Evolutionary conservation across 92 coral and sea anemone genomes (phyloP).

Genomic region (Hydrozoanthus gracilis): DNA sequence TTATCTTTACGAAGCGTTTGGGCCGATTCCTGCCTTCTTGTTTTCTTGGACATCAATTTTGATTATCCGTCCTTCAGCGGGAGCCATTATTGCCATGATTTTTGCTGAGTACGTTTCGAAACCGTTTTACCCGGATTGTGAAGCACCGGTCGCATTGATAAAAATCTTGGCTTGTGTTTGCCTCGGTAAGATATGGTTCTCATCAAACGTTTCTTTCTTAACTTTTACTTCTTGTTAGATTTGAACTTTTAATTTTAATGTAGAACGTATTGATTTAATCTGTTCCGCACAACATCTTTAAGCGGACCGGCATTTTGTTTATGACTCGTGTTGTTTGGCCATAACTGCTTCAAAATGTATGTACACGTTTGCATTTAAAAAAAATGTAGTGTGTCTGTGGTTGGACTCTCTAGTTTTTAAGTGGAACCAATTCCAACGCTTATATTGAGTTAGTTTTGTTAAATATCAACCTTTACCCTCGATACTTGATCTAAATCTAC

Average conservation of each 20-base stretch:
- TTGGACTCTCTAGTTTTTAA: too few species aligned
- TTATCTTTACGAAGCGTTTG: slow-evolving; percentile 88
- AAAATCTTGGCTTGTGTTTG: slow-evolving; percentile 91
- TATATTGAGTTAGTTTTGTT: too few species aligned
- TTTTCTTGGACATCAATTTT: slow-evolving; percentile 96
- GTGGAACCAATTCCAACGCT: too few species aligned
- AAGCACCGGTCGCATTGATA: slow-evolving; percentile 70
- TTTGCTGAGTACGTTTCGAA: slow-evolving; percentile 94
- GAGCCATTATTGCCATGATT: slow-evolving; percentile 76
- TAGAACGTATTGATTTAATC: neutral
- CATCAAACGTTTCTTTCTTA: neutral
- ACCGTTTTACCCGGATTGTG: slow-evolving; percentile 90
- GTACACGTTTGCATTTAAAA: too few species aligned
- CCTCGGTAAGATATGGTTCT: slow-evolving; percentile 75
- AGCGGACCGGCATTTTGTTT: too few species aligned
- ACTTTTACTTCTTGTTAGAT: too few species aligned
- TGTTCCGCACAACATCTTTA: too few species aligned
- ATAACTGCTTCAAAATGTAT: too few species aligned
- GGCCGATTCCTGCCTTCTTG: slow-evolving; percentile 87
- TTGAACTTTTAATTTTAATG: neutral
- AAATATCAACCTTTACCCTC: too few species aligned
- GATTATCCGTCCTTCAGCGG: slow-evolving; percentile 93
- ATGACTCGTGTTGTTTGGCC: too few species aligned
- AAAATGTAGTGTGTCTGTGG: too few species aligned
- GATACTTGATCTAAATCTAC: too few species aligned